A percentile compares a stretch with the other conserved stretches of the same genome.
Evolutionary conservation across 2,797 vertebrate species (phyloP).

Genomic region (Epinephelus malabaricus): DNA sequence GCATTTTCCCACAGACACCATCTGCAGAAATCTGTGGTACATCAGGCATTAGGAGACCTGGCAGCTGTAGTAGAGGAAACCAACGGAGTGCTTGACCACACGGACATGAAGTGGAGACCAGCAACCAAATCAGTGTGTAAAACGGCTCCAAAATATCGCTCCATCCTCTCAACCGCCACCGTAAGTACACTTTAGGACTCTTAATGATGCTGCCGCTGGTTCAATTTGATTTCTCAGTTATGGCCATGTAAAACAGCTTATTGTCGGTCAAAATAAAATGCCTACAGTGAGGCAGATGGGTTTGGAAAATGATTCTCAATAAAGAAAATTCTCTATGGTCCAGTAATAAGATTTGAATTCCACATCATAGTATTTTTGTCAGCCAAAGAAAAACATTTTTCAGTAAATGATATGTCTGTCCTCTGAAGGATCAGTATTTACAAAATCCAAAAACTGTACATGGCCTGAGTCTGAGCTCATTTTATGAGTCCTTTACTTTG

Average conservation of each 20-base stretch:
- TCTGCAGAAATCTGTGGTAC: constrained; percentile 74
- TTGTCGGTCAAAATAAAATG: neutral
- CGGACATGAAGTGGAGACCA: constrained; percentile 84
- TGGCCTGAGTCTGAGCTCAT: constrained; percentile 53
- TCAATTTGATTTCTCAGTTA: constrained; percentile 57
- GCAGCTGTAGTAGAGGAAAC: constrained; percentile 55
- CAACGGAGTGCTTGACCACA: constrained; percentile 61
- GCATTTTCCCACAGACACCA: constrained; percentile 65
- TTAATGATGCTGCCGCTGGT: constrained; percentile 42
- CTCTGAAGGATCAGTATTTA: neutral
- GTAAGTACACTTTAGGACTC: constrained; percentile 88
- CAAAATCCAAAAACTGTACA: constrained; percentile 50
- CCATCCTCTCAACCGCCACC: constrained; percentile 88
- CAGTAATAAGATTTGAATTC: neutral
- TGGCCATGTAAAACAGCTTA: constrained; percentile 56
- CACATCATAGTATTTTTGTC: neutral
- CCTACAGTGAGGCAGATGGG: neutral
- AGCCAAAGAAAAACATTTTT: neutral
- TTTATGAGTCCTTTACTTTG: constrained; percentile 42
- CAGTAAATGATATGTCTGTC: neutral
- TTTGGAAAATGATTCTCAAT: neutral
- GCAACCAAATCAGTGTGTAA: constrained; percentile 88
- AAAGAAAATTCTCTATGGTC: neutral
- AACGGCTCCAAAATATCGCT: constrained; percentile 89
- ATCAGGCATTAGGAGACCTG: constrained; percentile 59